Percentiles rank a stretch among this genome's conserved stretches.
phyloP scores from a whole-genome alignment of 1,140 invertebrate genomes.

The Solen grandis region DNA sequence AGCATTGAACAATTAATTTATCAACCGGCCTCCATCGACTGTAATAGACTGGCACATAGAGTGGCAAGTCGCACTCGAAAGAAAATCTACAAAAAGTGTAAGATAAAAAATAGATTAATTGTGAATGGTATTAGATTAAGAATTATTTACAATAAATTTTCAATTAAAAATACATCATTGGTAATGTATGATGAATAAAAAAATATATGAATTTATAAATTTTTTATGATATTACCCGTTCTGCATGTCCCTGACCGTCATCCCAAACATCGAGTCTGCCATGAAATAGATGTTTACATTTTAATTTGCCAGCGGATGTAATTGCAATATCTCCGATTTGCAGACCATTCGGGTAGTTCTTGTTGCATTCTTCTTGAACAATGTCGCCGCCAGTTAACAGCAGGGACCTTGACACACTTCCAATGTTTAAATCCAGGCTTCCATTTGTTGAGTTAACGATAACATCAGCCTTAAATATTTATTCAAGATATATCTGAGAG shows the following conservation, averaged over 20 bases:
- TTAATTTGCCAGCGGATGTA: slow-evolving; percentile 15
- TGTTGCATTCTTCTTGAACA: slow-evolving; percentile 28
- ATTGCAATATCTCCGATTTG: slow-evolving; percentile 19
- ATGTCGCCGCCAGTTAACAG: neutral
- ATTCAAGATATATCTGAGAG: too few species aligned
- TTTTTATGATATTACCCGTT: neutral
- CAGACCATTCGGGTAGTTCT: slow-evolving; percentile 2
- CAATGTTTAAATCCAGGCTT: slow-evolving; percentile 3
- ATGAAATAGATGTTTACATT: slow-evolving; percentile 23
- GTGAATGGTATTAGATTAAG: too few species aligned
- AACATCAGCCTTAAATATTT: slow-evolving; percentile 25
- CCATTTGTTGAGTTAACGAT: slow-evolving; percentile 15
- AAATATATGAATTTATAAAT: too few species aligned
- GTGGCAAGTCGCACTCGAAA: too few species aligned
- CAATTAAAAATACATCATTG: too few species aligned
- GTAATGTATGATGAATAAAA: too few species aligned
- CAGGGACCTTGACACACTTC: slow-evolving; percentile 18
- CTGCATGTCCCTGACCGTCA: neutral
- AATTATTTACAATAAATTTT: too few species aligned
- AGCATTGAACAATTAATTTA: too few species aligned
- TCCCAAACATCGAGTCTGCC: slow-evolving; percentile 1
- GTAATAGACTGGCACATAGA: too few species aligned
- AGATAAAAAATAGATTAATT: too few species aligned
- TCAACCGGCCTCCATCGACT: too few species aligned
- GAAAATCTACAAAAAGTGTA: too few species aligned